Evolutionary conservation across 2,797 vertebrate species (phyloP), one percentile per base, ranked within the genome.

Genomic region (Jordanella pulchra): DNA sequence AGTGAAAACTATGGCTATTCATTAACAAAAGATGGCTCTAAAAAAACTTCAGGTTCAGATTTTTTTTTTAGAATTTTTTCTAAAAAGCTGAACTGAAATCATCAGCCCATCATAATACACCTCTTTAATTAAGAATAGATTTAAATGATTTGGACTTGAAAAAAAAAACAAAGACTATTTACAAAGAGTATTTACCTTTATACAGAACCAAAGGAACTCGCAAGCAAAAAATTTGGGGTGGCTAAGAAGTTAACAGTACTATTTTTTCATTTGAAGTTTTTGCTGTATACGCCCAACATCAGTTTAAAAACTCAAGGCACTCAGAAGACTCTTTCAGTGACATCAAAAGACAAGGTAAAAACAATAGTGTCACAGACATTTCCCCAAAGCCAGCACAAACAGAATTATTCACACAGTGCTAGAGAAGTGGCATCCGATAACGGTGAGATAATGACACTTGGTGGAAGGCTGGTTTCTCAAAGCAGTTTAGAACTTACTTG

Each of bases 401-500:
- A 92, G 93, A 95, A 95, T 95, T 93, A 95, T 95, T 95, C 91
- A 95, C 90, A 84, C 78, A 77, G 79, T 76, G 89, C 66, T 84
- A 88, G 86, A 86, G 86, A 85, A 91, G 89, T 89, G 90, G 85
- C 92, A 92, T 84, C 81, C 79, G 83, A 89, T 92, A 93, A 91
- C 86, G 81, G 84, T 78, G 86, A 87, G 84, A 89, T 93, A 94
- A 94, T 94, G 93, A 93, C 93, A 92, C 88, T 87, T 90, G 89
- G 91, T 89, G 87, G 89, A 92, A 92, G 90, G 85, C 87, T 86
- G 90, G 84, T 90, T 88, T 91, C 90, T 93, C 89, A 91, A 90
- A 93, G 91, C 90, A 87, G 90, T 93, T 93, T 91, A 74, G 84
- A 91, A 83, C 83, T 84, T 88, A 81, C 82, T 78, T 77, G 79